These are phyloP conservation scores for Valencia hispanica DNA, from an alignment of 2,797 vertebrate genomes.

Conservation along the genomic window DNA sequence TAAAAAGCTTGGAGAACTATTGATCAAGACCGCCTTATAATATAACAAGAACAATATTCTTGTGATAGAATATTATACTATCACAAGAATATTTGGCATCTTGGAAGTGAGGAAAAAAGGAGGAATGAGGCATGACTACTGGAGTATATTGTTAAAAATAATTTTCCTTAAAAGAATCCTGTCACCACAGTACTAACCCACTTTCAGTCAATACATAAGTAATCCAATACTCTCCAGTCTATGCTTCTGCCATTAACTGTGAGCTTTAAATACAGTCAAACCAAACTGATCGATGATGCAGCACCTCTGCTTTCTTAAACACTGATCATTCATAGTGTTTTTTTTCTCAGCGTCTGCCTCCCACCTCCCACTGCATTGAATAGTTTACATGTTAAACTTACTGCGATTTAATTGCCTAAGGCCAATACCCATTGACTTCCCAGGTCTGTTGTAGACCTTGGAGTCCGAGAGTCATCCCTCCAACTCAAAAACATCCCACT, in stretches of 20 bases:
- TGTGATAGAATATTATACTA: neutral
- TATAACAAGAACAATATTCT: neutral
- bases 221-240: constrained; percentile 57
- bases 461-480: constrained; percentile 51
- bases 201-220: constrained; percentile 42
- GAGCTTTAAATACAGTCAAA: constrained; percentile 73
- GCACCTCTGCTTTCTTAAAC: constrained; percentile 57
- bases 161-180: constrained; percentile 18
- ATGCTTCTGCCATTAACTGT: constrained; percentile 59
- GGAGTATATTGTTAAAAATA: neutral
- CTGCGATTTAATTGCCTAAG: constrained; percentile 72
- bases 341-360: constrained; percentile 43
- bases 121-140: neutral
- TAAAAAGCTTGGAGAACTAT: too few relatives aligned
- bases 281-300: constrained; percentile 70
- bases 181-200: constrained; percentile 19
- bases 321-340: constrained; percentile 44
- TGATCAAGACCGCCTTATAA: neutral
- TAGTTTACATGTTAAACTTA: constrained; percentile 74
- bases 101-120: neutral
- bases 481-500: constrained; percentile 46
- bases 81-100: neutral
- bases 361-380: constrained; percentile 56
- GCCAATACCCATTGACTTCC: constrained; percentile 74
- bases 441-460: constrained; percentile 49